Base-by-base conservation (phyloP, 2,113 vertebrate species). In the Eolophus roseicapilla region DNA sequence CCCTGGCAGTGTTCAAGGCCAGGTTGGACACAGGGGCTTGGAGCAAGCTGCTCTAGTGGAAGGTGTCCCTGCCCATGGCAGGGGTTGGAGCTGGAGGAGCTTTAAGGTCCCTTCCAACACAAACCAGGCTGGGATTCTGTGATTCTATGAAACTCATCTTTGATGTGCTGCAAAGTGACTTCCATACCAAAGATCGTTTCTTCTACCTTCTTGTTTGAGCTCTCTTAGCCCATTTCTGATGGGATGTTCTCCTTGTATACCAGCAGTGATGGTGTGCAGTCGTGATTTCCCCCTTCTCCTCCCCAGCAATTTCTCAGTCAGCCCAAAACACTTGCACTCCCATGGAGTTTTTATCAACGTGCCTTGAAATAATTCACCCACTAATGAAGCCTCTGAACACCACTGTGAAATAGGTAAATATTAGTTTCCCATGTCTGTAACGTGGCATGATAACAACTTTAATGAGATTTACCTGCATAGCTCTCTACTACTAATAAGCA, bases 241-340 rank as follows among this genome's bases (percentile, higher is more conserved):
- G 59, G 33, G 47, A 11, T 33, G 18, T 41, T 17, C 28, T 59
- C 6, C 52, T 49, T 35, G 74, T 23, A 7, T 7, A 6, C 14
- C 7, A 5, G 10, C 50, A 15, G 43, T 8, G 17, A 19, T 52
- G 24, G 7, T 5, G 17, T 27, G 6, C 1, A 0, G 2, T 23
- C 39, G 14, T 13, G 16, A 33, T 71, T 70, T 33, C 55, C 37
- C 1, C 16, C 23, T n/a, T 20, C 18, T 37, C 27, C 29, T 28
- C 33, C 25, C 47, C 52, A 5, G 41, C 65, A 62, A 3, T 78
- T 93, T 69, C 69, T 84, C 76, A 46, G 55, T 63, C 79, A 39
- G 3, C 50, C 79, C 3, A 0, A 62, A 69, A 6, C 41, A 19
- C 46, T 35, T 55, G 41, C 13, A 2, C 44, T 80, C 63, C 78